Evolutionary conservation across 2,113 vertebrate genomes (phyloP), one percentile per base, ranked within the genome.

Genomic region (Hydropotes inermis): DNA sequence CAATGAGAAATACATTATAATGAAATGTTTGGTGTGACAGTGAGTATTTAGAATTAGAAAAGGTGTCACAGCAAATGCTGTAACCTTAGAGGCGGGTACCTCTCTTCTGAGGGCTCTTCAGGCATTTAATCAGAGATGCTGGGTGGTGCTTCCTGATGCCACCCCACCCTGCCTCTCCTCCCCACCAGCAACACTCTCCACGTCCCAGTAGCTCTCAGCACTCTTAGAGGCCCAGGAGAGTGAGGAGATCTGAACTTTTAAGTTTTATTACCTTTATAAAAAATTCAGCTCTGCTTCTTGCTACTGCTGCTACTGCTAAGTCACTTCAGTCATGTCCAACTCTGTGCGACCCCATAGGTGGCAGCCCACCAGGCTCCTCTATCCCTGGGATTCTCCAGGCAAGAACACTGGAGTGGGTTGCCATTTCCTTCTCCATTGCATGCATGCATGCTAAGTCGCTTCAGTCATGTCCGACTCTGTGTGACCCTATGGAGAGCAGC

Each of bases 1-100:
- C 36, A n/a, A 85, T 95, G 89, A 95, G 39, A 81, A 87, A 7
- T 78, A 76, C 25, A 87, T 92, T 57, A 88, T 55, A 84, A 81
- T 95, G 17, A 93, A 92, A 55, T 52, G 6, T 36, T 95, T 90
- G 87, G 1, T 57, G 19, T 50, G 61, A 93, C 78, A 76, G 13
- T 89, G 43, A 61, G 4, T 87, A 55, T 79, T 94, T 95, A 60
- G 52, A 94, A 30, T 78, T 43, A 89, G 50, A 93, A 91, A 76
- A 94, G 85, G n/a, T 93, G 60, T 82, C 28, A 27, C 52, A 89
- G 57, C 23, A 84, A 67, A 76, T 83, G 14, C 1, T 85, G 5
- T 79, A 54, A 82, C 30, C 23, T 91, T 64, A 89, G 74, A 87
- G 82, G 55, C 21, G 67, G 81, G 16, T 36, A 52, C 30, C 60